Evolutionary conservation across 2,888 invertebrate species (phyloP), one percentile per base, ranked within the genome.

Genomic region (Keiferia lycopersicella): DNA sequence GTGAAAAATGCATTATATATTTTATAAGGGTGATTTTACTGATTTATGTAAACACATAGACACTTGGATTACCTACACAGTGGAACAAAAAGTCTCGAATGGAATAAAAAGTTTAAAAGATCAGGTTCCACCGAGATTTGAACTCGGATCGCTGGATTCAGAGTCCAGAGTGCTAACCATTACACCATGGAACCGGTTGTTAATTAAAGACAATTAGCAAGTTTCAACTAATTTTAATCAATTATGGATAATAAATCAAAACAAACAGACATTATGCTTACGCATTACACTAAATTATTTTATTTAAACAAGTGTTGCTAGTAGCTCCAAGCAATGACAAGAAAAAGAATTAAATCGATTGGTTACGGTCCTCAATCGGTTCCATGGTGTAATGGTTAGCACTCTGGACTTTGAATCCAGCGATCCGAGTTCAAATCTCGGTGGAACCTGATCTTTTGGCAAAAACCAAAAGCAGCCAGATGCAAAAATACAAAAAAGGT

Each of bases 111-210:
- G 10, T 53, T 12, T 26, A 26, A 83, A 81, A 81, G 77, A 65
- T 18, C 77, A 91, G 94, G 94, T 94, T 93, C 94, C 94, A 94
- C 95, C 94, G 95, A 95, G 95, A 95, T 94, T 95, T 94, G 95
- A 95, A 95, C 95, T 95, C 95, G 94, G 95, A 95, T 95, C 94
- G 94, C 95, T 95, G 94, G 95, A 95, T 95, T 95, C 94, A 95
- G 93, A 95, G 95, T 95, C 95, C 94, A 94, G 94, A 95, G 95
- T 95, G 95, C 95, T 95, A 93, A 95, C 95, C 94, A 94, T 95
- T 95, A 95, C 94, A 94, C 94, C 94, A 94, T 94, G 94, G 94
- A 93, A 94, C 94, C 94, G 79, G 60, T 64, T 73, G 68, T 3
- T 41, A 41, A 14, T 3, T 41, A 41, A 14, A 41, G 41, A 4